phyloP scores from a whole-genome alignment of 2,113 vertebrate genomes.

The Gymnocephalus cernua region DNA sequence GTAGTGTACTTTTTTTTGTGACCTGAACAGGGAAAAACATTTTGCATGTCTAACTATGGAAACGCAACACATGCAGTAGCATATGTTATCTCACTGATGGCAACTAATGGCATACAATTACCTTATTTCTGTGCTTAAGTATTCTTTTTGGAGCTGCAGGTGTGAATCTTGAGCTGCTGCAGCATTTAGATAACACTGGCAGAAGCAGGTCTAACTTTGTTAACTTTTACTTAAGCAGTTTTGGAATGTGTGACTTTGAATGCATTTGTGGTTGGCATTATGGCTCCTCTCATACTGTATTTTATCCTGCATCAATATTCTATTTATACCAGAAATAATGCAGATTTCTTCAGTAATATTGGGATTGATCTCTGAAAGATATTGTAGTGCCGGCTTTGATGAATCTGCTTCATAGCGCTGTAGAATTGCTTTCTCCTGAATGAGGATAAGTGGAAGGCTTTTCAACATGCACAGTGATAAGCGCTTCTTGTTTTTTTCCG shows the following conservation, averaged over 20 bases:
- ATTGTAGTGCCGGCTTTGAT: not conserved
- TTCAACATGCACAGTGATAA: conserved; percentile 12
- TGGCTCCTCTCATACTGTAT: not conserved
- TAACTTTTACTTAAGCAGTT: not conserved
- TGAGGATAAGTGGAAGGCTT: conserved; percentile 2
- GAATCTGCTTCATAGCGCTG: not conserved
- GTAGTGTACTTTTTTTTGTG: not conserved
- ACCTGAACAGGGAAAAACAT: not conserved
- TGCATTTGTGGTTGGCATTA: not conserved
- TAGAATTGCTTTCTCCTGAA: not conserved
- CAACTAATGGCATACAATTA: not conserved
- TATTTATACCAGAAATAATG: not conserved
- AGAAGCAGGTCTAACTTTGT: not conserved
- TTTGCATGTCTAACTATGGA: not conserved
- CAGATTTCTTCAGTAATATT: not conserved
- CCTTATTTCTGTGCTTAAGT: not conserved
- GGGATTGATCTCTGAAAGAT: not conserved
- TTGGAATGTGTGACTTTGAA: not conserved
- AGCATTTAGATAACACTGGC: not conserved
- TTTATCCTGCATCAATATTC: not conserved
- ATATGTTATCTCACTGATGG: conserved; percentile 1
- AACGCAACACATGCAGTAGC: conserved; percentile 1
- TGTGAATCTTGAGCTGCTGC: not conserved
- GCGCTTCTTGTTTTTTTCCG: not conserved
- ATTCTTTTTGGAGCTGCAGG: not conserved